A percentile compares a stretch with the other conserved stretches of the same genome.
Evolutionary conservation across 2,113 vertebrate genomes (phyloP).

Genomic region (Hymenochirus boettgeri): DNA sequence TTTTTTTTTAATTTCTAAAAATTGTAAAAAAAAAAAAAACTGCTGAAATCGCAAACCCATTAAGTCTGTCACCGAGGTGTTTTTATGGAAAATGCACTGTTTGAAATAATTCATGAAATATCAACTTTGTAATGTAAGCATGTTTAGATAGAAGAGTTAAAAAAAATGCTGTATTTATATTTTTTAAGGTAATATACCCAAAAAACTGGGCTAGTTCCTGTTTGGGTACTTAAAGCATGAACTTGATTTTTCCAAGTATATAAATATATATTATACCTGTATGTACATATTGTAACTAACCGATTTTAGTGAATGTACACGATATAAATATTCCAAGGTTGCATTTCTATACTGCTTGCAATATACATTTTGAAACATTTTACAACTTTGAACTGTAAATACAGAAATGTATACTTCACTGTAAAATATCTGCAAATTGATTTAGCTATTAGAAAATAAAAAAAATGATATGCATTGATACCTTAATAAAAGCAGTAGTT

Average conservation of each 20-base stretch:
- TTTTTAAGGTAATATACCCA: conserved; percentile 31
- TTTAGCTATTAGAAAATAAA: conserved; percentile 39
- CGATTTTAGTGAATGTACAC: conserved; percentile 40
- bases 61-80: not conserved
- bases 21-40: too few species aligned
- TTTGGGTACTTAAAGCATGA: conserved; percentile 32
- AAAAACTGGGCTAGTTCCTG: conserved; percentile 23
- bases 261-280: conserved; percentile 23
- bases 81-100: not conserved
- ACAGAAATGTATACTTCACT: conserved; percentile 37
- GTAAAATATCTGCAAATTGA: conserved; percentile 38
- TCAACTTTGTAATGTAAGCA: conserved; percentile 19
- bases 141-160: conserved; percentile 27
- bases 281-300: conserved; percentile 38
- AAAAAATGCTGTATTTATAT: conserved; percentile 38
- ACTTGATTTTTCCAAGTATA: conserved; percentile 36
- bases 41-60: not conserved
- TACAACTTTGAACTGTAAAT: conserved; percentile 38
- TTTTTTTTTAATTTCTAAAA: not conserved
- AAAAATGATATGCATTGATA: conserved; percentile 31
- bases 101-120: not conserved
- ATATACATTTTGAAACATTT: conserved; percentile 38
- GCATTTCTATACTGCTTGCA: conserved; percentile 38
- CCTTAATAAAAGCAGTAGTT: conserved; percentile 35
- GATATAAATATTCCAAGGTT: conserved; percentile 32